Evolutionary conservation across 2,888 invertebrate genomes (phyloP), one percentile per base, ranked within the genome.

Genomic region (Nycteola revayana): DNA sequence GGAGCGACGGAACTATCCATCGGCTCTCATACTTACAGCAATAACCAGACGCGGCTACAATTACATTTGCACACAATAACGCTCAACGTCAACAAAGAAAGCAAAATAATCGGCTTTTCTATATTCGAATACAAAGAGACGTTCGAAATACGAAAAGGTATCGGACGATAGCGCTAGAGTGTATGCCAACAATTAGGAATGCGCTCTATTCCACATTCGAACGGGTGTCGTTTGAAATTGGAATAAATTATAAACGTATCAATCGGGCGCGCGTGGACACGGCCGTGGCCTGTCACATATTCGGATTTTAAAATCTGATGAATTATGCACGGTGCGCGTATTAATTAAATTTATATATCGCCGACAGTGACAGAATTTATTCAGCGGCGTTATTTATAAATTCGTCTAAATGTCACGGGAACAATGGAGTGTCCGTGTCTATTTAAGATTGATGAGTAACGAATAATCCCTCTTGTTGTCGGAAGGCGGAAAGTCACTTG

Each of bases 21-120:
- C 61, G 54, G 27, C 46, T 49, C 50, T 66, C 66, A 68, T 71
- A 70, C 70, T 72, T 70, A 72, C 75, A 69, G 69, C 78, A 82
- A 77, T 80, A 78, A 75, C 74, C 75, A 63, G 72, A 64, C 74
- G 54, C 60, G 49, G 52, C 62, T 71, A 82, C 85, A 77, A 83
- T 83, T 79, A 83, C 78, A 86, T 85, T 85, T 73, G 80, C 85
- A 86, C 84, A 87, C 86, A 86, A 87, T 86, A 71, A 66, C 60
- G 49, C 36, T 33, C 68, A 62, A 65, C 63, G 53, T 62, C 66
- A 68, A 66, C 74, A 73, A 87, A 84, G 76, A 84, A 83, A 85
- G 73, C 77, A 81, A 79, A 76, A 63, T 64, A 70, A 82, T 69
- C 68, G 53, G 56, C 74, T 78, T 81, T 81, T 85, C 85, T 83